A percentile compares a stretch with the other conserved stretches of the same genome.
These are phyloP conservation scores for Polydrusus tereticollis DNA, from an alignment of 2,888 invertebrate species.

Conservation along the genomic window DNA sequence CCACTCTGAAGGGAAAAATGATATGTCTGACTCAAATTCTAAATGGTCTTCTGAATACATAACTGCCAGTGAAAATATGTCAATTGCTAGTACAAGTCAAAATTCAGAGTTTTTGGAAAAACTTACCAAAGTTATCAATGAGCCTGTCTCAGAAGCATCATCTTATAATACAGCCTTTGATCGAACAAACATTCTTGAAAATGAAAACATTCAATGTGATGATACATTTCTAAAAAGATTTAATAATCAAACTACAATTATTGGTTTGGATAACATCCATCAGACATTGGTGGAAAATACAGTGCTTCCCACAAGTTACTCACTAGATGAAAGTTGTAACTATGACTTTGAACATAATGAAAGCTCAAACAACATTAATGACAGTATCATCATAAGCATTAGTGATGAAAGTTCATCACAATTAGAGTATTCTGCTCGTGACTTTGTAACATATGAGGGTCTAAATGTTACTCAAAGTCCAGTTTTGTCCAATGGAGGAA, in stretches of 20 bases:
- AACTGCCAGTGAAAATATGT: constrained; percentile 12
- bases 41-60: constrained; percentile 11
- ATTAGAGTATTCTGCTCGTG: background rate
- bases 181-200: background rate
- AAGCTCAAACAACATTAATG: background rate
- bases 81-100: background rate
- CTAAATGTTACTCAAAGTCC: background rate
- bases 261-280: constrained; percentile 7
- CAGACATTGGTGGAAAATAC: constrained; percentile 22
- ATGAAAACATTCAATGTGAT: background rate
- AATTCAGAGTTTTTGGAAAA: constrained; percentile 19
- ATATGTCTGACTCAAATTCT: background rate
- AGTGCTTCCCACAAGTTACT: background rate
- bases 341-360: background rate
- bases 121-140: constrained; percentile 18
- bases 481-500: background rate
- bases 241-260: background rate
- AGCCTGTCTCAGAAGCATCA: constrained; percentile 9
- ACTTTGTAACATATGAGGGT: background rate
- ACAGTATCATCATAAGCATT: constrained; percentile 22
- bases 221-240: constrained; percentile 12
- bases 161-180: constrained; percentile 28
- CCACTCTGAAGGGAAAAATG: background rate
- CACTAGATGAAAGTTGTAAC: background rate
- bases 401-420: constrained; percentile 24